Conservation (phyloP, 2,888 invertebrate genomes). For the Campoplex nolae region DNA sequence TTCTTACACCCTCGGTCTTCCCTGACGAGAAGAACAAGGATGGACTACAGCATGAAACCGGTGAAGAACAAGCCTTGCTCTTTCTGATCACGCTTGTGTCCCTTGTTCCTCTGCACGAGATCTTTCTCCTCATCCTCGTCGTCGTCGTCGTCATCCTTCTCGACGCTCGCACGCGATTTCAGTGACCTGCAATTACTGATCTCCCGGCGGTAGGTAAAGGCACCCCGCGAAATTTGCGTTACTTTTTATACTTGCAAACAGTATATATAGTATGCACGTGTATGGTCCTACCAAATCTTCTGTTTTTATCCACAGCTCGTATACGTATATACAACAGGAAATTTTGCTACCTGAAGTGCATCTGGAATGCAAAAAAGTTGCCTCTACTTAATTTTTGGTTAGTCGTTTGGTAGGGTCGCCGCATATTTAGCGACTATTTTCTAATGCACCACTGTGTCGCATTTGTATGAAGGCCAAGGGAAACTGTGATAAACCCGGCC, state of each 20-base stretch:
- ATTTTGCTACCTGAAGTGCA: not conserved
- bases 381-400: not conserved
- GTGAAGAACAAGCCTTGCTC: slow-evolving; percentile 9
- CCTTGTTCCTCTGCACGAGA: slow-evolving; percentile 51
- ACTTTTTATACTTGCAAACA: slow-evolving; percentile 66
- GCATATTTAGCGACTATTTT: too few relatives aligned
- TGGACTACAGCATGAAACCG: slow-evolving; percentile 9
- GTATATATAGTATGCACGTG: slow-evolving; percentile 12
- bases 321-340: not conserved
- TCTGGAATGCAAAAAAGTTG: not conserved
- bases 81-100: slow-evolving; percentile 21
- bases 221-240: slow-evolving; percentile 68
- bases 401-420: not conserved
- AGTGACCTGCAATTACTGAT: slow-evolving; percentile 78
- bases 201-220: slow-evolving; percentile 72
- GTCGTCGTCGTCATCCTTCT: slow-evolving; percentile 51
- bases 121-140: slow-evolving; percentile 25
- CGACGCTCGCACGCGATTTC: slow-evolving; percentile 78
- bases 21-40: slow-evolving; percentile 55
- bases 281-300: slow-evolving; percentile 4
- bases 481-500: too few relatives aligned
- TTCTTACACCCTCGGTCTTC: slow-evolving; percentile 75
- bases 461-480: too few relatives aligned
- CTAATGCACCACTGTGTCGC: too few relatives aligned
- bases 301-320: not conserved